Evolutionary conservation across 2,113 vertebrate genomes (phyloP), one percentile per base, ranked within the genome.

Genomic region (Craseonycteris thonglongyai): DNA sequence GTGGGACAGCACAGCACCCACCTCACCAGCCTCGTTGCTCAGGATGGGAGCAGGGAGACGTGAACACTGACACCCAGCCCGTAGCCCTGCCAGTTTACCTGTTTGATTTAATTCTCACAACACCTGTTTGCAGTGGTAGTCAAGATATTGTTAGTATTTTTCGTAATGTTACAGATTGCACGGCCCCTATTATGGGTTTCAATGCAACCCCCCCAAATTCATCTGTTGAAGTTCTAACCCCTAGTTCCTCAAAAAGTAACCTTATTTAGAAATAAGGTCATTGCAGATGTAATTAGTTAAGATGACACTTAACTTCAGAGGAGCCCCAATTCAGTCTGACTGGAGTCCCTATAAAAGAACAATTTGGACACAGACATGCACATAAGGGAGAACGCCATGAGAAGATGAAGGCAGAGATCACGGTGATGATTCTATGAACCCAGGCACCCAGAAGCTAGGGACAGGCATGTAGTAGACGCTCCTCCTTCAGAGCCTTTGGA

Each of bases 381-480:
- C 13, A 21, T 1, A 15, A 38, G 28, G 28, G 12, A 42, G 26
- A 49, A 24, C 0, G 5, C 2, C 40, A 21, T 1, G 15, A 35
- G 69, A 78, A 38, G 47, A 26, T 14, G 5, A 19, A 54, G n/a
- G 16, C 35, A 28, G 84, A 56, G 58, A 14, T 12, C 11, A 12
- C 3, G 0, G 24, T 5, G 59, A 75, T 38, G 38, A 2, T 71
- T 59, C 56, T 35, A 11, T 2, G 59, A 79, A 16, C 42, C 90
- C 30, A 68, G 33, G 19, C 54, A 47, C 2, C 65, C 10, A 3
- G 38, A 54, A 45, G 14, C 30, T 22, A 22, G 38, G 19, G 49
- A 18, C 16, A 21, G 3, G 42, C 6, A 1, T 45, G 59, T 19
- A 7, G 18, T 15, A 66, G 7, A 7, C n/a, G n/a, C n/a, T 11